Percentiles rank a stretch among this genome's conserved stretches.
Conservation (phyloP, 2,797 vertebrate species). For the Acanthopagrus latus region DNA sequence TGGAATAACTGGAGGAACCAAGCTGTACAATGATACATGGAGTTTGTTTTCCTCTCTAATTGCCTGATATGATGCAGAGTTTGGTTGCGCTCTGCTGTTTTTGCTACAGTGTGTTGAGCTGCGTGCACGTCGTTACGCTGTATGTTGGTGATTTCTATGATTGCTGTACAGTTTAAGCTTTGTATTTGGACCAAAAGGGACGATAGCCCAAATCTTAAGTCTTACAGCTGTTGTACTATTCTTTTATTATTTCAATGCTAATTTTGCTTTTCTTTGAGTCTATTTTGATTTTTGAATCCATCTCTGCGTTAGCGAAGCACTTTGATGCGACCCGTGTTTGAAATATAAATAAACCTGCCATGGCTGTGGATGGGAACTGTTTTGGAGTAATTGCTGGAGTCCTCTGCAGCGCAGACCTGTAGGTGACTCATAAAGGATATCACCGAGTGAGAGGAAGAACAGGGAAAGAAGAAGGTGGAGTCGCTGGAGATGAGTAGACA, state of each 20-base stretch:
- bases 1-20: slow-evolving; percentile 28
- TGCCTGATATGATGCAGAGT: slow-evolving; percentile 40
- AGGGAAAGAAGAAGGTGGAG: slow-evolving; percentile 15
- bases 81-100: slow-evolving; percentile 15
- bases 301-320: slow-evolving; percentile 2
- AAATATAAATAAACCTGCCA: slow-evolving; percentile 62
- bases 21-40: slow-evolving; percentile 8
- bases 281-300: slow-evolving; percentile 29
- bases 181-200: neutral
- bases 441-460: slow-evolving; percentile 29
- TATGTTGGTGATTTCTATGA: neutral
- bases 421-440: slow-evolving; percentile 67
- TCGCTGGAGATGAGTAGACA: slow-evolving; percentile 33
- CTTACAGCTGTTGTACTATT: neutral
- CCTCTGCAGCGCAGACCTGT: slow-evolving; percentile 46
- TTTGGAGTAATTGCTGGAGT: slow-evolving; percentile 62
- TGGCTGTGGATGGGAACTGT: slow-evolving; percentile 45
- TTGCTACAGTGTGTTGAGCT: neutral
- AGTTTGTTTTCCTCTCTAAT: slow-evolving; percentile 30
- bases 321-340: slow-evolving; percentile 46
- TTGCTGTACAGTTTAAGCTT: neutral
- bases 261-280: slow-evolving; percentile 8
- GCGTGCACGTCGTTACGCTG: neutral
- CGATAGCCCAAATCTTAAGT: no score
- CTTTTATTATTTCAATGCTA: slow-evolving; percentile 4